phyloP scores from a whole-genome alignment of 2,888 invertebrate genomes.

The Julus scandinavius region DNA sequence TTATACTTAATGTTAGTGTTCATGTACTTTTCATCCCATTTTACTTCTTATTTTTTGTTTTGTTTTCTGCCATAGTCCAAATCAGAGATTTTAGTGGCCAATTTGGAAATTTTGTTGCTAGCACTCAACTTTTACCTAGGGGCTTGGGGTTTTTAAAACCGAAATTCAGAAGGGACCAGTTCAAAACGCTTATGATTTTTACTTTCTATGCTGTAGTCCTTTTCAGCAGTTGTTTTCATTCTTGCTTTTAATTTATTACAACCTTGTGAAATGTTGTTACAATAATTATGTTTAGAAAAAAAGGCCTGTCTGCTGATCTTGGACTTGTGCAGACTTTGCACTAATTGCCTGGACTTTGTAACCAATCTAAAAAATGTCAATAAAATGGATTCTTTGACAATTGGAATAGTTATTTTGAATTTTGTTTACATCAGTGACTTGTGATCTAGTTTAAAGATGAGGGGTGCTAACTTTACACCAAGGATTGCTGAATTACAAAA shows the following conservation, averaged over 20 bases:
- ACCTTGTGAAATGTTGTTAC: not conserved
- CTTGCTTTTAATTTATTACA: conserved; percentile 1
- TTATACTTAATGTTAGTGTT: conserved; percentile 1
- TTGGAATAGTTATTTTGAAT: not conserved
- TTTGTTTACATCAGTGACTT: not conserved
- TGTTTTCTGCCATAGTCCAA: not conserved
- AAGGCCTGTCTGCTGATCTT: conserved; percentile 1
- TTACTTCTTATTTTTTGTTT: not conserved
- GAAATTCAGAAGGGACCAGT: not conserved
- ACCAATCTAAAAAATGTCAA: not conserved
- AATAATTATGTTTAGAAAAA: not conserved
- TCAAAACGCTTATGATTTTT: not conserved
- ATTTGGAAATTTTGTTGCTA: not conserved
- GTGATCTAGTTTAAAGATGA: too few relatives aligned
- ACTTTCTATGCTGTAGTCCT: not conserved
- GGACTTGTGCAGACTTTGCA: not conserved
- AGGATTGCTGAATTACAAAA: too few relatives aligned
- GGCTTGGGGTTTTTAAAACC: conserved; percentile 1
- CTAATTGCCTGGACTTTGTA: conserved; percentile 1
- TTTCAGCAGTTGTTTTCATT: not conserved
- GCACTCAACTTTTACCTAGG: not conserved
- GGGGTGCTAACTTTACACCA: too few relatives aligned
- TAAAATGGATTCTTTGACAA: not conserved
- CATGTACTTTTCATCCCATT: not conserved
- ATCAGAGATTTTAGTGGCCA: conserved; percentile 1